phyloP scores from a whole-genome alignment of 2,113 vertebrate genomes.

The Cinclus cinclus region DNA sequence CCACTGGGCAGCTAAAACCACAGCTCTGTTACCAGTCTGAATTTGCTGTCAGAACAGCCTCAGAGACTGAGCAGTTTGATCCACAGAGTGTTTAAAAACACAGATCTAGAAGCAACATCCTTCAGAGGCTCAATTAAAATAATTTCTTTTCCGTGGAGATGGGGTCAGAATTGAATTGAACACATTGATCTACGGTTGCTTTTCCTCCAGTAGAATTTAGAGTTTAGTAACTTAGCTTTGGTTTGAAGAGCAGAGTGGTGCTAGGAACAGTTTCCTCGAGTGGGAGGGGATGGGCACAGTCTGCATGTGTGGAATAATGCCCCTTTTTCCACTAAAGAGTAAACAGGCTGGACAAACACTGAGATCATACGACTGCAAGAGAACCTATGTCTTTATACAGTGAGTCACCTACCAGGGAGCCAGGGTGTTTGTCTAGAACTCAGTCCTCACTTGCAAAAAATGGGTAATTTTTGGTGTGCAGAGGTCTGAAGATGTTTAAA shows the following conservation, averaged over 20 bases:
- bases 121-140: not conserved
- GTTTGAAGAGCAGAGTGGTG: not conserved
- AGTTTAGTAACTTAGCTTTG: not conserved
- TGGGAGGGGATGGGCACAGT: not conserved
- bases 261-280: not conserved
- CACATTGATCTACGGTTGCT: not conserved
- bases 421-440: not conserved
- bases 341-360: not conserved
- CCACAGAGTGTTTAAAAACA: not conserved
- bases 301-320: not conserved
- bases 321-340: not conserved
- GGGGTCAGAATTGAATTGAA: not conserved
- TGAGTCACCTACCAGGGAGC: not conserved
- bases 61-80: not conserved
- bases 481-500: not conserved
- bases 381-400: not conserved
- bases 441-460: not conserved
- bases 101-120: not conserved
- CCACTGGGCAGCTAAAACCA: not conserved
- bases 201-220: not conserved
- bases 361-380: not conserved
- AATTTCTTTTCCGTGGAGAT: rapidly evolving
- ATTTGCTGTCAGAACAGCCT: not conserved
- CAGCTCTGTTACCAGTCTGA: not conserved
- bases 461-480: not conserved